A percentile compares a stretch with the other conserved stretches of the same genome.
Conservation (phyloP, 2,113 vertebrate species). For the Sebastes fasciatus region DNA sequence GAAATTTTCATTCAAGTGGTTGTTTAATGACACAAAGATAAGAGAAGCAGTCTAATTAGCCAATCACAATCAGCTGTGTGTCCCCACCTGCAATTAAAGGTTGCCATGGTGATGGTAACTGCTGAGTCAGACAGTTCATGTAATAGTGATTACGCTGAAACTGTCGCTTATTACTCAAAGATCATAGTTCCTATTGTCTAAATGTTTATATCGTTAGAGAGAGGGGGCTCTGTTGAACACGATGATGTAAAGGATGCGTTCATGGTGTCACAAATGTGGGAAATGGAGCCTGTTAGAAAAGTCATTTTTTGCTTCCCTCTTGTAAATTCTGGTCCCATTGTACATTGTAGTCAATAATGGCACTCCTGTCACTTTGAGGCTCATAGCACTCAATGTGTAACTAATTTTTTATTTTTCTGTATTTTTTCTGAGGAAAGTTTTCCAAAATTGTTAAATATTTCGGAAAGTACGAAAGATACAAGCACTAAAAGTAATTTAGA, state of each 20-base stretch:
- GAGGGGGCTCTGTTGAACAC: background rate
- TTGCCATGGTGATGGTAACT: background rate
- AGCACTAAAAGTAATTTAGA: background rate
- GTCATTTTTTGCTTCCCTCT: background rate
- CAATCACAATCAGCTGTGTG: background rate
- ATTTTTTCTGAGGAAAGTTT: background rate
- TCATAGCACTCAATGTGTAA: background rate
- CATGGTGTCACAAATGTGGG: background rate
- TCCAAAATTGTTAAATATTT: background rate
- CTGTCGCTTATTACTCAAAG: background rate
- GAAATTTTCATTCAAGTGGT: too few species aligned
- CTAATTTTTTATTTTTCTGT: background rate
- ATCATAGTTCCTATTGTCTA: background rate
- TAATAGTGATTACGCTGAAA: background rate
- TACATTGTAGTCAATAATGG: background rate
- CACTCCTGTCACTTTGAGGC: background rate
- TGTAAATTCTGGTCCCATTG: background rate
- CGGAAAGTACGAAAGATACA: background rate
- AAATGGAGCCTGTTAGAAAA: background rate
- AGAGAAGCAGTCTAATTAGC: too few species aligned
- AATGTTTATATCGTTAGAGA: background rate
- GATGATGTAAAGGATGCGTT: background rate
- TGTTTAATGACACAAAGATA: too few species aligned
- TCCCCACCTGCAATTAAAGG: too few species aligned
- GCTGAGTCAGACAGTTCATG: background rate